Conservation (phyloP, 2,797 vertebrate genomes). For the Notoglanidium macrostoma region DNA sequence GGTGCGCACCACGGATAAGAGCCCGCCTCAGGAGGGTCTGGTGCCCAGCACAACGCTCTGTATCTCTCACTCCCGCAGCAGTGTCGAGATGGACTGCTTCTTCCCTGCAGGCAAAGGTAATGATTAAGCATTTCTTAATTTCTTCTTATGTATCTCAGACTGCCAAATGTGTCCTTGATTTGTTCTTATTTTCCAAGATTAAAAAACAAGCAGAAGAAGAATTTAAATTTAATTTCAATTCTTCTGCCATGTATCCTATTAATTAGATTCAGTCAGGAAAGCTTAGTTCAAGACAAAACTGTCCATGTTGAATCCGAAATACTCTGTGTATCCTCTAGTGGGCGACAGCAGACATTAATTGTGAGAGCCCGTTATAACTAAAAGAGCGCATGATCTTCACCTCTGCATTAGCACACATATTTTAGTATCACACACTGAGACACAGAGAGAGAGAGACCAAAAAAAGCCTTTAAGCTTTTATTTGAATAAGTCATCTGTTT, state of each 20-base stretch:
- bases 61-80: conserved; percentile 95
- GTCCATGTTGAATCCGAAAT: neutral
- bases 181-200: neutral
- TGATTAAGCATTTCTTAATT: neutral
- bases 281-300: neutral
- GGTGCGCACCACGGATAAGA: conserved; percentile 89
- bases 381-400: conserved; percentile 25
- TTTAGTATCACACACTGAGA: neutral
- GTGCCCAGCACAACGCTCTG: conserved; percentile 91
- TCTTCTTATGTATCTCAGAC: neutral
- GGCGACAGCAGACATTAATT: conserved; percentile 16
- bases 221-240: neutral
- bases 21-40: conserved; percentile 89
- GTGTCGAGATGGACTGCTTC: conserved; percentile 97
- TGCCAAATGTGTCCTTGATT: neutral
- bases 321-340: conserved; percentile 35
- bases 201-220: neutral
- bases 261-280: neutral
- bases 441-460: neutral
- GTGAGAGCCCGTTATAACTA: neutral
- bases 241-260: neutral
- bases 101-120: conserved; percentile 80
- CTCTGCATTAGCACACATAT: neutral
- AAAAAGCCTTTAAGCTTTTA: neutral
- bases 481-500: conserved; percentile 7